Conservation (phyloP, 2,888 invertebrate genomes). For the Hydriomena furcata region DNA sequence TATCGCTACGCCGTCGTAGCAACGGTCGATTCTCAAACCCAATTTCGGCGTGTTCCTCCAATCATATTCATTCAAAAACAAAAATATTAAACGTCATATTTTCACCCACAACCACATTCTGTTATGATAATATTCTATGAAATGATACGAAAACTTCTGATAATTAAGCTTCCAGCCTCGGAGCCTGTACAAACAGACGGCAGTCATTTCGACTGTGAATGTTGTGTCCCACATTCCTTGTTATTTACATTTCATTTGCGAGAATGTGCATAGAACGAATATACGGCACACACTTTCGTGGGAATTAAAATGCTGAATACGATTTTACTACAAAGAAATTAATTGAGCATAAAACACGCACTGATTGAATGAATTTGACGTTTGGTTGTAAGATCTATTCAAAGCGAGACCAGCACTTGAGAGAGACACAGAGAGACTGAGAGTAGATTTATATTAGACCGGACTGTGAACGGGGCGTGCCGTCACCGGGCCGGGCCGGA, state of each 20-base stretch:
- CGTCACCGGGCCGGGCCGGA: no score
- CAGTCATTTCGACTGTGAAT: constrained; percentile 38
- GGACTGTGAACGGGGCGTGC: no score
- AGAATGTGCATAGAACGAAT: constrained; percentile 50
- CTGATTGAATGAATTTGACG: no score
- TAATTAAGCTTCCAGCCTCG: constrained; percentile 48
- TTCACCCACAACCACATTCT: no score
- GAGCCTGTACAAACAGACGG: constrained; percentile 43
- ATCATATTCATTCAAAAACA: not conserved
- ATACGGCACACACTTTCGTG: constrained; percentile 19
- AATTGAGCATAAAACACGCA: no score
- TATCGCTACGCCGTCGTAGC: constrained; percentile 7
- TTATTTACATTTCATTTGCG: constrained; percentile 70
- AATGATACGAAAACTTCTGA: constrained; percentile 55
- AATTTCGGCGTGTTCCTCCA: not conserved
- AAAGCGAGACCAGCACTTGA: no score
- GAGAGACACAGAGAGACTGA: no score
- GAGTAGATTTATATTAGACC: no score
- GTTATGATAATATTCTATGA: constrained; percentile 27
- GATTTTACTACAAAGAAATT: no score
- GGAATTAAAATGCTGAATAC: constrained; percentile 18
- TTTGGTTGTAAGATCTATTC: no score
- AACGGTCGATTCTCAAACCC: not conserved
- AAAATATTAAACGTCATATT: no score
- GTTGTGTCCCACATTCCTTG: constrained; percentile 50